A percentile compares a stretch with the other conserved stretches of the same genome.
phyloP scores from a whole-genome alignment of 2,888 invertebrate species.

The Lepidocyrtoides sp. region DNA sequence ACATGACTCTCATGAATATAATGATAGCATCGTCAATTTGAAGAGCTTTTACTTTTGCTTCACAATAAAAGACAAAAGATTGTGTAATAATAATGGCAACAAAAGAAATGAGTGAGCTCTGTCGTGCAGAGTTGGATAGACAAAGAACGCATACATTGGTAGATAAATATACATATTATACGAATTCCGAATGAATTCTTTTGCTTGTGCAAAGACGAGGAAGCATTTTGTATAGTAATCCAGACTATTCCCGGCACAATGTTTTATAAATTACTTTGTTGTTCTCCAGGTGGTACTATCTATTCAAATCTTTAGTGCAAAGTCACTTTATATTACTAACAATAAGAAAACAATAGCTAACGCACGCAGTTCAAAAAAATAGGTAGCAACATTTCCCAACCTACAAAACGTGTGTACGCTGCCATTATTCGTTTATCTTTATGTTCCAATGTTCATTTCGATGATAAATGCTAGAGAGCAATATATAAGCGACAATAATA shows the following conservation, averaged over 20 bases:
- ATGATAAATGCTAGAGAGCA: background rate
- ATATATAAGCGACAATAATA: no score
- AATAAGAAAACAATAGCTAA: background rate
- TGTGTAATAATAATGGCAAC: constrained; percentile 20
- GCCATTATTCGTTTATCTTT: background rate
- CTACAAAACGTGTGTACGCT: background rate
- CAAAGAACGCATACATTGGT: background rate
- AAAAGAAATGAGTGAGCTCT: constrained; percentile 2
- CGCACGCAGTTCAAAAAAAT: background rate
- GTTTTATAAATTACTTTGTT: background rate
- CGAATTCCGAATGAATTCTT: no score
- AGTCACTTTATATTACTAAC: background rate
- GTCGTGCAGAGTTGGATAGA: background rate
- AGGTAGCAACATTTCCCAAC: no score
- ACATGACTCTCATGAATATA: background rate
- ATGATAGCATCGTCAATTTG: background rate
- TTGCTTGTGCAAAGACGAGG: no score
- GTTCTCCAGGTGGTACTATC: constrained; percentile 17
- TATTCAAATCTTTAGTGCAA: background rate
- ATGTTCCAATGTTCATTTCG: background rate
- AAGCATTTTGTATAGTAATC: no score
- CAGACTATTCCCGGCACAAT: background rate
- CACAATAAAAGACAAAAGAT: background rate
- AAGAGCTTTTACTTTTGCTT: no score
- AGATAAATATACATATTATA: no score